These are phyloP conservation scores for Heliconius cydno DNA, from an alignment of 2,888 invertebrate species.

Conservation along the genomic window DNA sequence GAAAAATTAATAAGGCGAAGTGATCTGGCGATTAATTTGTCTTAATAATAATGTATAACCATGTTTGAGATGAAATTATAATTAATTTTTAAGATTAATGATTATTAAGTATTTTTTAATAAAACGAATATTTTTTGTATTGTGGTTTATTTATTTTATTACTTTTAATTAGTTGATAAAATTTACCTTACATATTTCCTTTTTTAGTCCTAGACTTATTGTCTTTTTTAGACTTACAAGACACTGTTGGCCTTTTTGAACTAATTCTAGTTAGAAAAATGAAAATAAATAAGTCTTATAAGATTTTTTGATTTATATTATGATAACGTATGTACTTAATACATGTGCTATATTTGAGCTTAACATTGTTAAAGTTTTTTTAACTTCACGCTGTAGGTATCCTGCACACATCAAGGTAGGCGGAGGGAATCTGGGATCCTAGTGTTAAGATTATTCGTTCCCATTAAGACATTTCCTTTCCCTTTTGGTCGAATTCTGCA, in stretches of 20 bases:
- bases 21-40: conserved; percentile 45
- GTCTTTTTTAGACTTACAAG: too few species aligned
- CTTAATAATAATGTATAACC: conserved; percentile 51
- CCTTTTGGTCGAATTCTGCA: too few species aligned
- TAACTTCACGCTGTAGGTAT: not conserved
- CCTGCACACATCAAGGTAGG: not conserved
- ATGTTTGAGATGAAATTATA: conserved; percentile 44
- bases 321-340: too few species aligned
- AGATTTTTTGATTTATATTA: too few species aligned
- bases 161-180: not conserved
- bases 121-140: too few species aligned
- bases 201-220: too few species aligned
- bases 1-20: conserved; percentile 37
- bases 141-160: not conserved
- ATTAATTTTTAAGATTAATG: conserved; percentile 39
- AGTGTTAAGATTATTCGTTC: not conserved
- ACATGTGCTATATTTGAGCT: too few species aligned
- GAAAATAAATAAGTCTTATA: too few species aligned
- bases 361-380: too few species aligned
- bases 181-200: too few species aligned
- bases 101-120: not conserved
- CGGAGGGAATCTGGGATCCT: not conserved
- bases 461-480: not conserved
- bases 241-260: too few species aligned
- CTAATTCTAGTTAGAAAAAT: too few species aligned